Evolutionary conservation across 1,140 invertebrate species (phyloP).

Genomic region (Drosophila nikananu): DNA sequence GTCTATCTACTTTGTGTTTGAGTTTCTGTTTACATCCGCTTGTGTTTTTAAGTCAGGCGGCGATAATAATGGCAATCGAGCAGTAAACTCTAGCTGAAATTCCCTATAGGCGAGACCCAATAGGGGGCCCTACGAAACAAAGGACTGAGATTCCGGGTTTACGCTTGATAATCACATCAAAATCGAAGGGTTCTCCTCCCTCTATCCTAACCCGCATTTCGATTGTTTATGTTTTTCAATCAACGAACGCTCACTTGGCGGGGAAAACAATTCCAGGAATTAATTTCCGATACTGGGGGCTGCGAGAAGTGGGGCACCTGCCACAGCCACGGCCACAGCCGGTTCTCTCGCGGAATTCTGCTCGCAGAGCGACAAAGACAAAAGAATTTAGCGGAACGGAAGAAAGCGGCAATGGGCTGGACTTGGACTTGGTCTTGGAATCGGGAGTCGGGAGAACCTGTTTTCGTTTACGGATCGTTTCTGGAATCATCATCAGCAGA

Average conservation of each 20-base stretch:
- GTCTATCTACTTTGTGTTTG: conserved; percentile 23
- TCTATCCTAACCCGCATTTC: conserved; percentile 25
- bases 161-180: conserved; percentile 23
- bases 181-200: conserved; percentile 13
- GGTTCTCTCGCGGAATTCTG: conserved; percentile 36
- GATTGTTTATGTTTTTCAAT: conserved; percentile 37
- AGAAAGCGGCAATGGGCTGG: conserved; percentile 43
- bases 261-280: conserved; percentile 43
- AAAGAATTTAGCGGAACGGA: conserved; percentile 51
- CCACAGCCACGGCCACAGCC: conserved; percentile 23
- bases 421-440: conserved; percentile 8
- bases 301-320: conserved; percentile 43
- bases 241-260: conserved; percentile 8
- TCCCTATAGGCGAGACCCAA: neutral
- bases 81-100: conserved; percentile 16
- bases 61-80: conserved; percentile 36
- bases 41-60: conserved; percentile 7
- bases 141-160: conserved; percentile 13
- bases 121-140: conserved; percentile 25
- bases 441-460: conserved; percentile 28
- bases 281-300: conserved; percentile 38
- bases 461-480: conserved; percentile 31
- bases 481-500: conserved; percentile 32
- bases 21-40: conserved; percentile 36
- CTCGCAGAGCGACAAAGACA: conserved; percentile 36